Conservation (phyloP, 2,888 invertebrate species). For the Plagiodera versicolora region DNA sequence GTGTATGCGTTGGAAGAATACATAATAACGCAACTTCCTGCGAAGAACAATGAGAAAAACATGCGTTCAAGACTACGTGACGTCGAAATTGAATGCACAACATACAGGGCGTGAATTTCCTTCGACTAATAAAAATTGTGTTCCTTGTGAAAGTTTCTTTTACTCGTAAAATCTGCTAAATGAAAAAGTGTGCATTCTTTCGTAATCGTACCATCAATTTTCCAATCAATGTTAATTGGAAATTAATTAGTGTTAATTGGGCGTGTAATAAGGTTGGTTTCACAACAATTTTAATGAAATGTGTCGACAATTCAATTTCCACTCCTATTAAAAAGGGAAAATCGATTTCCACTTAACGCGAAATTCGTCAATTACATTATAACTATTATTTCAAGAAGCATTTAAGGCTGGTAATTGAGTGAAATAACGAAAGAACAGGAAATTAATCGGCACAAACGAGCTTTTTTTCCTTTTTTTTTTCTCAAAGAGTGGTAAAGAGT, state of each 20-base stretch:
- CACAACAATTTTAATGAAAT: constrained; percentile 3
- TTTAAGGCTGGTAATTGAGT: too few species aligned
- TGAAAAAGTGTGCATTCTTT: neutral
- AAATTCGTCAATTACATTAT: too few species aligned
- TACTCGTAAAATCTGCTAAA: too few species aligned
- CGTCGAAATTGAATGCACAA: neutral
- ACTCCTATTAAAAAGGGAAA: neutral
- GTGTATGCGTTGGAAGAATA: neutral
- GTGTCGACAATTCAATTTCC: neutral
- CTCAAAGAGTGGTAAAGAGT: too few species aligned
- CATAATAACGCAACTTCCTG: constrained; percentile 1
- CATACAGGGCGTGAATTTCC: neutral
- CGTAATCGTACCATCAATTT: neutral
- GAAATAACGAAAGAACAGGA: too few species aligned
- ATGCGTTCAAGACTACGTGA: constrained; percentile 5
- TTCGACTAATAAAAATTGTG: neutral
- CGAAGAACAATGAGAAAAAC: neutral
- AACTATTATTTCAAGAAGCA: too few species aligned
- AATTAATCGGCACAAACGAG: too few species aligned
- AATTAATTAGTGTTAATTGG: constrained; percentile 7
- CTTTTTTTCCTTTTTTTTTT: too few species aligned
- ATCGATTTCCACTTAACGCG: neutral
- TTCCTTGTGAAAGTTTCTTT: too few species aligned
- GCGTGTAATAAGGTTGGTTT: constrained; percentile 2
- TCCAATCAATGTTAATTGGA: constrained; percentile 1